Base-by-base conservation (phyloP, 2,113 vertebrate genomes). In the Macroglossus sobrinus region DNA sequence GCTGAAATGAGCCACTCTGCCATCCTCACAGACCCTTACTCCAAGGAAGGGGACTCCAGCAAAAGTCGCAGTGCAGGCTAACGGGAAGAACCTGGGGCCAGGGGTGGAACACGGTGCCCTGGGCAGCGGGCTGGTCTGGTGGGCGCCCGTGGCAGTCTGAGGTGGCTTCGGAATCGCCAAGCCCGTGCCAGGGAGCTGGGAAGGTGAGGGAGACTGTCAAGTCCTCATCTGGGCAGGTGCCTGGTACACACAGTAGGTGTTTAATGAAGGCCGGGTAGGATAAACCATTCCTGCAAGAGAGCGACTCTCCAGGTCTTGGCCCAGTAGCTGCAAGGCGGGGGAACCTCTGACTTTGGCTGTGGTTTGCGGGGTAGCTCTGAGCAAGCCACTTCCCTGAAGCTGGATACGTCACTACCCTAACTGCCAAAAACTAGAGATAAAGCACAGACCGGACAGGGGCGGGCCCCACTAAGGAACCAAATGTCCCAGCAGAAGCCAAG, bases 401-500 rank as follows among this genome's bases (percentile, higher is more conserved):
- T 15, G 4, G n/a, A 84, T 3, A 63, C 8, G 26, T 43, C 12
- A 24, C 92, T 68, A 1, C 38, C 12, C 14, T 86, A 24, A 3
- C 26, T 12, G 53, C 69, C n/a, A 89, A 69, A 59, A 38, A 33
- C 22, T 1, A 14, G 35, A 92, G 86, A 13, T 35, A 69, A 80
- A 66, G 92, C 13, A 0, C 85, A 80, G 86, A 57, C 63, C 26
- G 0, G 5, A 28, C 14, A 5, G 45, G 55, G 30, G 16, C 38
- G 64, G 68, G 13, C 68, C 66, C 3, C 1, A 79, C 53, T 33
- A 47, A 59, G 61, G 61, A 57, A 82, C 21, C 82, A 59, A 28
- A 55, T 64, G 38, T 10, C 78, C 38, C 9, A 0, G 50, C 30
- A 0, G 38, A 6, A 24, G n/a, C 57, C 5, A 2, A 2, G 28